Percentiles rank a stretch among this genome's conserved stretches.
Conservation (phyloP, 2,797 vertebrate genomes). For the Eremophila alpestris region DNA sequence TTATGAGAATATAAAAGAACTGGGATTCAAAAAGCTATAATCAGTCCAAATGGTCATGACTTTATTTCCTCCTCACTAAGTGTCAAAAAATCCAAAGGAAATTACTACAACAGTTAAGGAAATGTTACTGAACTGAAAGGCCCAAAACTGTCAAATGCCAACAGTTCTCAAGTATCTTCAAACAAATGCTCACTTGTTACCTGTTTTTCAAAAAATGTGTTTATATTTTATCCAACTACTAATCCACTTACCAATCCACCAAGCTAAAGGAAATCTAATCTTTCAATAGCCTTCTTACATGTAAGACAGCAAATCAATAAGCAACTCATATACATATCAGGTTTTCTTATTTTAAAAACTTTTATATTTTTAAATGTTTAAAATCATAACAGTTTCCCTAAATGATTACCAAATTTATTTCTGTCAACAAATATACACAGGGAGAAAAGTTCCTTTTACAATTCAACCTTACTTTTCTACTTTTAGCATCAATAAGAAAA, state of each 20-base stretch:
- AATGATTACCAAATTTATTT: background rate
- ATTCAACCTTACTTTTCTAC: background rate
- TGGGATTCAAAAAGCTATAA: background rate
- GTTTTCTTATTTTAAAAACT: background rate
- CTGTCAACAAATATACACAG: background rate
- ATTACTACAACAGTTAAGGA: background rate
- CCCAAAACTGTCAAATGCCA: background rate
- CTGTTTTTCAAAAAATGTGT: background rate
- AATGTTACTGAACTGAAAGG: background rate
- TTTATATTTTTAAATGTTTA: background rate
- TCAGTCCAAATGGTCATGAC: background rate
- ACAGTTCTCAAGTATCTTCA: background rate
- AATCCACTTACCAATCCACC: background rate
- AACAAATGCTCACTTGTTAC: background rate
- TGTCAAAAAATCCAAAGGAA: background rate
- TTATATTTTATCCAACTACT: background rate
- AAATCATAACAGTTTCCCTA: background rate
- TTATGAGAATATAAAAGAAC: background rate
- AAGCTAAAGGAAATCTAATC: background rate
- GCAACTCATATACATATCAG: background rate
- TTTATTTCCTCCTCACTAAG: background rate
- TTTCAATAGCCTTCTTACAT: background rate
- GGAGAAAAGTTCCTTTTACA: background rate
- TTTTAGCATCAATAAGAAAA: background rate
- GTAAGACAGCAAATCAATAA: background rate